Evolutionary conservation across 2,888 invertebrate genomes (phyloP), one percentile per base, ranked within the genome.

Genomic region (Ennomos fuscantarius): DNA sequence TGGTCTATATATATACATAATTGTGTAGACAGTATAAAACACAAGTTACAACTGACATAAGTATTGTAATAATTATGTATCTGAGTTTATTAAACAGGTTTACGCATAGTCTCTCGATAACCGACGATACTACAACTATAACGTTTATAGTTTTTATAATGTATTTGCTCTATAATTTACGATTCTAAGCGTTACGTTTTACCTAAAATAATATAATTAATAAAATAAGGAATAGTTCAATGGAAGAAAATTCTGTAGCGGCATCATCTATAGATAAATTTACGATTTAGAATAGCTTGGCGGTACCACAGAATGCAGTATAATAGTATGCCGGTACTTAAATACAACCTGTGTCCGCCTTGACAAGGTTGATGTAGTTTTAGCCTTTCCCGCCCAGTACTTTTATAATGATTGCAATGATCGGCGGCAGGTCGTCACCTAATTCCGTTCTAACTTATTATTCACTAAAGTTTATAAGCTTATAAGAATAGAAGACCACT

Each of bases 311-410:
- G 5, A 24, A 24, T 24, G 6, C 6, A n/a, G 31, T 42, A 43
- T 24, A 43, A 24, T 11, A 15, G 31, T 24, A 33, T 32, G 40
- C 24, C 32, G 24, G 12, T 44, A 33, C n/a, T 33, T 8, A 10
- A 35, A 12, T 12, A 44, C 35, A 44, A 13, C 40, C 40, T 15
- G 11, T 55, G 41, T 55, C 44, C 50, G 46, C 42, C 41, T 46
- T 45, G 49, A 41, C 51, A 56, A 56, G 46, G 51, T 56, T 42
- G 41, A 45, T 45, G 11, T 34, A 32, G 45, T 51, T 46, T 46
- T 50, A 47, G 47, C 42, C 42, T 47, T 57, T 49, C 35, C 57
- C 56, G 36, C 40, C 47, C 47, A 57, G 52, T 52, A 39, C 33
- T 11, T 41, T 33, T 24, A 24, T 24, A 24, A 24, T 24, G 24